Evolutionary conservation across 2,888 invertebrate genomes (phyloP).

Genomic region (Glyphotaelius pellucidus): DNA sequence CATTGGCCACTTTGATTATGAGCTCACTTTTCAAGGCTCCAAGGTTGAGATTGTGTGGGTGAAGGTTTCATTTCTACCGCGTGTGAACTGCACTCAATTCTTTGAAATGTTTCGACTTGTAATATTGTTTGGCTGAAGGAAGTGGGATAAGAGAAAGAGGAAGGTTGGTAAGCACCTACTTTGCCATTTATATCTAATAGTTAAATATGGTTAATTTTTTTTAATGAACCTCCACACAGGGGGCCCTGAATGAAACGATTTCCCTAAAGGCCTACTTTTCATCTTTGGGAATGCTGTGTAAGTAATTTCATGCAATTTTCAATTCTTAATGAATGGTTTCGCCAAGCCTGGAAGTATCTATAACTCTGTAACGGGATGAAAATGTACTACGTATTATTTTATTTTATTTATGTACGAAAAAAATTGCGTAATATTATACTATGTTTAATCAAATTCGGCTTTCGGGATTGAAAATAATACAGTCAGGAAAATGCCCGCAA

Average conservation of each 20-base stretch:
- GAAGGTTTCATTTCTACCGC: too few species aligned
- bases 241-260: too few species aligned
- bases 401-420: too few species aligned
- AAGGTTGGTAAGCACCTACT: not conserved
- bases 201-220: not conserved
- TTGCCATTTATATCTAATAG: not conserved
- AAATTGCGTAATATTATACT: too few species aligned
- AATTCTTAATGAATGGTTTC: not conserved
- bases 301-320: not conserved
- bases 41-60: too few species aligned
- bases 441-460: not conserved
- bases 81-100: too few species aligned
- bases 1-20: too few species aligned
- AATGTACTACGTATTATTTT: not conserved
- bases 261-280: too few species aligned
- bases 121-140: not conserved
- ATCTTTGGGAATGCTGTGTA: too few species aligned
- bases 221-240: too few species aligned
- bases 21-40: too few species aligned
- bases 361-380: not conserved
- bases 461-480: not conserved
- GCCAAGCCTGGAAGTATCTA: not conserved
- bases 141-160: not conserved
- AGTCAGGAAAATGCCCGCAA: not conserved
- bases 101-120: too few species aligned